Evolutionary conservation across 2,113 vertebrate genomes (phyloP).

Genomic region (Orthonyx spaldingii): DNA sequence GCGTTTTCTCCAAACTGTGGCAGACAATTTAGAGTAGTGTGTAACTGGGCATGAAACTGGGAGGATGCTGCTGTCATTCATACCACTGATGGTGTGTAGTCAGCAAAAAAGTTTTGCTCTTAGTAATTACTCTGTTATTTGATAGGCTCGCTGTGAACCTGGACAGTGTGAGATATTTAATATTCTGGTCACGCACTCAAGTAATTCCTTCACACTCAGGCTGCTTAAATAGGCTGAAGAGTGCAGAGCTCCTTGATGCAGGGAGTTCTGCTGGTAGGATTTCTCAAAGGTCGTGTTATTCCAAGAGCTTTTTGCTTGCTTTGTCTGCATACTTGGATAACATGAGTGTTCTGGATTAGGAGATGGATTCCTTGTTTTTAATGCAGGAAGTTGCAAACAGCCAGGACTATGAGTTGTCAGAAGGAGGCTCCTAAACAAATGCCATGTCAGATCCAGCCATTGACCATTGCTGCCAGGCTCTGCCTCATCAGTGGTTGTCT

Average conservation of each 20-base stretch:
- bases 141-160: not conserved
- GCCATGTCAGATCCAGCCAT: not conserved
- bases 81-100: not conserved
- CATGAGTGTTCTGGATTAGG: not conserved
- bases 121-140: not conserved
- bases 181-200: not conserved
- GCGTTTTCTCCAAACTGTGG: not conserved
- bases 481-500: not conserved
- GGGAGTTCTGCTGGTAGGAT: not conserved
- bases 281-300: not conserved
- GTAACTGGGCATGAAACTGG: not conserved
- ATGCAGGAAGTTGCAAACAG: not conserved
- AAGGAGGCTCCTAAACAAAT: not conserved
- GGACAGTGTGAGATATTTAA: not conserved
- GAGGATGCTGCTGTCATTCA: not conserved
- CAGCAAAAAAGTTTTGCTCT: not conserved
- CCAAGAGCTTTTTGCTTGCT: not conserved
- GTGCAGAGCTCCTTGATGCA: not conserved
- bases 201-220: not conserved
- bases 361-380: not conserved
- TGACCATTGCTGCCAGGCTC: not conserved
- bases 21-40: not conserved
- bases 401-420: not conserved
- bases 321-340: not conserved
- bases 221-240: not conserved